Evolutionary conservation across 2,888 invertebrate species (phyloP), one percentile per base, ranked within the genome.

Genomic region (Drosophila quinaria): DNA sequence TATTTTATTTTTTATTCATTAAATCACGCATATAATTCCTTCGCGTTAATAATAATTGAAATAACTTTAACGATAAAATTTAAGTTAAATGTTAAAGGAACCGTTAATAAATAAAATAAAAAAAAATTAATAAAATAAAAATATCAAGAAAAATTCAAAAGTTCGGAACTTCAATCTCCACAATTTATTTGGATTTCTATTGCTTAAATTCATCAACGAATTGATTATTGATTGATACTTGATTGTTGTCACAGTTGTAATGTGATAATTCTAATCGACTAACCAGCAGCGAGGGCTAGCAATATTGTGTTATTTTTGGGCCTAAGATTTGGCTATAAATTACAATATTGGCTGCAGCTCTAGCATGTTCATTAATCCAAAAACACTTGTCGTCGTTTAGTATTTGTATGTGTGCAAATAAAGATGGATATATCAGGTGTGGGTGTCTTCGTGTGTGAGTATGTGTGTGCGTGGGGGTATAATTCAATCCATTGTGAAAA

Each of bases 361-460:
- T 51, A 80, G 69, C 52, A 52, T 56, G 63, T 76, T 71, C 65
- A 87, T 87, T 76, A 76, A 39, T 55, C 56, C 72, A 42, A 75
- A 74, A 79, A 81, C 87, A 85, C 89, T 87, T 85, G 87, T 87
- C 76, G 70, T 50, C 70, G 51, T 61, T 84, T 64, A 78, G 64
- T 9, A 35, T 41, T 41, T 39, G 42, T 33, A 49, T 55, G 31
- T 31, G 31, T 22, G 44, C 33, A 55, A 11, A 42, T 54, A 4
- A 42, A 37, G 39, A 54, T 42, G 17, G 13, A 15, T 6, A 17
- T 19, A 19, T 33, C 47, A 25, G 35, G 35, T 58, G 33, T 69
- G 35, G 31, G 11, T 33, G 19, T 15, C 9, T 41, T 46, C 37
- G 29, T 50, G 29, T 42, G 39, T 37, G 10, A 2, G 17, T 6